phyloP scores from a whole-genome alignment of 2,113 vertebrate genomes.

The Peucedramus taeniatus region DNA sequence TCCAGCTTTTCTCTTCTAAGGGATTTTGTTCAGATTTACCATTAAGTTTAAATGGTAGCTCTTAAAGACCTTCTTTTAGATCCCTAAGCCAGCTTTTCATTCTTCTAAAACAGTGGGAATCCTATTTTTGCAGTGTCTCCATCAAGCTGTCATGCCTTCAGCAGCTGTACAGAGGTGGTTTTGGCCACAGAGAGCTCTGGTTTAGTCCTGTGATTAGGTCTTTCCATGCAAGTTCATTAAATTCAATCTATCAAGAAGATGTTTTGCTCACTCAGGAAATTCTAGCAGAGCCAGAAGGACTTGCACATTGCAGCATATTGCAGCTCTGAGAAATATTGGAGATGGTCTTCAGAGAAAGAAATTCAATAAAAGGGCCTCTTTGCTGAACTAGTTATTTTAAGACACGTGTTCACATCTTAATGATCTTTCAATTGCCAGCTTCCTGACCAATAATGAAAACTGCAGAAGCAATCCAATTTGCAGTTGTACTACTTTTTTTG shows the following conservation, averaged over 20 bases:
- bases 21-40: background rate
- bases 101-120: background rate
- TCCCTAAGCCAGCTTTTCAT: background rate
- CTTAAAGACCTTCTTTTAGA: background rate
- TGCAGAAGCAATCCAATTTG: background rate
- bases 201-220: background rate
- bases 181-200: background rate
- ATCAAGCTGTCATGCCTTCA: background rate
- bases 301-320: background rate
- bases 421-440: background rate
- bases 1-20: background rate
- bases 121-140: background rate
- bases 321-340: background rate
- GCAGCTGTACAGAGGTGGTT: background rate
- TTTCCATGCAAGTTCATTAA: background rate
- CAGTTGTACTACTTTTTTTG: background rate
- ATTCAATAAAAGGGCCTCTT: background rate
- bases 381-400: constrained; percentile 38
- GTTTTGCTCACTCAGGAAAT: background rate
- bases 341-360: background rate
- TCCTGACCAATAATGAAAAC: background rate
- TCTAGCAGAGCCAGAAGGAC: background rate
- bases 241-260: background rate
- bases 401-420: background rate
- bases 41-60: background rate